Evolutionary conservation across 2,113 vertebrate species (phyloP).

Genomic region (Dolichallabes microphthalmus): DNA sequence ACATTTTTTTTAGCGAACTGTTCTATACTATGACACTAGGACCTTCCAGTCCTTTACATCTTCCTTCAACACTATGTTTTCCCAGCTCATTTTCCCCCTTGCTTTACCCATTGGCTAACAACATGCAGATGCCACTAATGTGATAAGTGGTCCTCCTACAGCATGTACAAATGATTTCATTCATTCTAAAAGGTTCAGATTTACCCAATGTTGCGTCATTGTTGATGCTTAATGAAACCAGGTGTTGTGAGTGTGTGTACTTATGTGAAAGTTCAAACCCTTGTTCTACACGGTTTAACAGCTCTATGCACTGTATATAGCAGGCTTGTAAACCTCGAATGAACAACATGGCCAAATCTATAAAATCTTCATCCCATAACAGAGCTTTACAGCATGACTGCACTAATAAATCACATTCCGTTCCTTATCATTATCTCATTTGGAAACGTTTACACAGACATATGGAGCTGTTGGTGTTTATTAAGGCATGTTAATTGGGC

Average conservation of each 20-base stretch:
- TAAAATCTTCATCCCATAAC: constrained; percentile 17
- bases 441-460: neutral
- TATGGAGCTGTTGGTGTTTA: neutral
- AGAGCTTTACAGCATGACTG: neutral
- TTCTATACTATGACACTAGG: neutral
- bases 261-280: neutral
- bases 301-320: neutral
- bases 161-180: neutral
- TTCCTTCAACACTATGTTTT: neutral
- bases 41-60: neutral
- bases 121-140: neutral
- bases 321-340: constrained; percentile 3
- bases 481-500: constrained; percentile 12
- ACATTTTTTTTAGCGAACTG: no score
- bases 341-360: constrained; percentile 5
- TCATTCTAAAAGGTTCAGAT: neutral
- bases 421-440: constrained; percentile 14
- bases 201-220: neutral
- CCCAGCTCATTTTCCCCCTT: neutral
- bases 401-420: neutral
- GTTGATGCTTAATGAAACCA: neutral
- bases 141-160: neutral
- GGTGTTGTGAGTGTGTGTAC: neutral
- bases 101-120: neutral
- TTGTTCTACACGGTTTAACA: constrained; percentile 10